Evolutionary conservation across 2,888 invertebrate species (phyloP), one percentile per base, ranked within the genome.

Genomic region (Incurvaria masculella): DNA sequence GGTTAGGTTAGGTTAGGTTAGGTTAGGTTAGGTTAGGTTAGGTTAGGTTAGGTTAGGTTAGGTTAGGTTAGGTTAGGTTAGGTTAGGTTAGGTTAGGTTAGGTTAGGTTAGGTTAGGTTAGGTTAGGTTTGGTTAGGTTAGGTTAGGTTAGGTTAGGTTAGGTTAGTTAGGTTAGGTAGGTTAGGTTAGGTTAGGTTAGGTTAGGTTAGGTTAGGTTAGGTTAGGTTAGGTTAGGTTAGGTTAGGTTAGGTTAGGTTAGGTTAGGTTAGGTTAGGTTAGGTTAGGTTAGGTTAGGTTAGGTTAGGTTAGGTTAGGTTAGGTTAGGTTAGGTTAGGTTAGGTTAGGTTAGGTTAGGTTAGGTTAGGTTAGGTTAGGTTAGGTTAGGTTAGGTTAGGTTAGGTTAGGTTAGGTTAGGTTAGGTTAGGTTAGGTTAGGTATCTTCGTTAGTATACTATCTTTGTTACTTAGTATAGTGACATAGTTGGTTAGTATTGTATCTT

Each of bases 211-310:
- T 42, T 42, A 42, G 42, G 42, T 42, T 42, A 47, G 50, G 50
- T 50, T 50, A 48, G 47, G 47, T 50, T 50, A 50, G 47, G 47
- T 47, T 50, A 42, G 47, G 47, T 45, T 47, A 47, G 45, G 50
- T 47, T 50, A 47, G 47, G 50, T 47, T 50, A 47, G 47, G 50
- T 47, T 50, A 50, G 50, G 50, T 50, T 50, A 47, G 50, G 47
- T 50, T 48, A 50, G 47, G 47, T 48, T 42, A 42, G 42, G 42
- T 49, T 42, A 42, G 42, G 42, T 42, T 42, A 42, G 42, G 42
- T 42, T 42, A 42, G 47, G 47, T 47, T 47, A 50, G 47, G 50
- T 50, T 47, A 50, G 47, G 47, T 47, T 50, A 45, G 47, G 47
- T 47, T 47, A 47, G 49, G 47, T 47, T 50, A 47, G 47, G 49